Evolutionary conservation across 2,113 vertebrate genomes (phyloP).

Genomic region (Phycodurus eques): DNA sequence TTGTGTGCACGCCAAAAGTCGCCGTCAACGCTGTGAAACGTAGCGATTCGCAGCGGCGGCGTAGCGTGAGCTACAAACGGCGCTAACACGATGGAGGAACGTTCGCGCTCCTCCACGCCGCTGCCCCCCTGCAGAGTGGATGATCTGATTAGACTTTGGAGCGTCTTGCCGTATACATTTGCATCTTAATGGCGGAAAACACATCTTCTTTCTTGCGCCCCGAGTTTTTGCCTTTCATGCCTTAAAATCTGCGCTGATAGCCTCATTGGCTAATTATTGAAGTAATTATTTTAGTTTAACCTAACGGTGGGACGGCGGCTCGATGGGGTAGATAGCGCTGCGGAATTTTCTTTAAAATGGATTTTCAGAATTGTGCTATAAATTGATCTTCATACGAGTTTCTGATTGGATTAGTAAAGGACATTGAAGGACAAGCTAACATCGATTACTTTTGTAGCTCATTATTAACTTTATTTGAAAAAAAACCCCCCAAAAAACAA

Average conservation of each 20-base stretch:
- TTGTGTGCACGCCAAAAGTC: background rate
- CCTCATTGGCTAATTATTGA: conserved; percentile 9
- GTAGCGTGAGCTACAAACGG: conserved; percentile 7
- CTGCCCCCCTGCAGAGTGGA: conserved; percentile 53
- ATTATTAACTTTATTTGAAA: background rate
- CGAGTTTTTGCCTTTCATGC: conserved; percentile 6
- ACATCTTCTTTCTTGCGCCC: conserved; percentile 39
- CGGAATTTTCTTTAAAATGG: background rate
- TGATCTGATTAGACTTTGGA: conserved; percentile 65
- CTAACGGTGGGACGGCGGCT: background rate
- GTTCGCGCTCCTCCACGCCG: conserved; percentile 30
- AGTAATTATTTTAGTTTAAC: conserved; percentile 1
- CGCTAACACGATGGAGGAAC: conserved; percentile 41
- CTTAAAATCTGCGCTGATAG: conserved; percentile 14
- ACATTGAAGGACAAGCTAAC: background rate
- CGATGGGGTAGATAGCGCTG: background rate
- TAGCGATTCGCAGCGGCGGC: background rate
- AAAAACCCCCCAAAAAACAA: too few relatives aligned
- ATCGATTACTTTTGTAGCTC: background rate
- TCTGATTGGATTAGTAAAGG: background rate
- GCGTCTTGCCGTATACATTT: conserved; percentile 60
- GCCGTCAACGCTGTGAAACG: background rate
- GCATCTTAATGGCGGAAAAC: conserved; percentile 53
- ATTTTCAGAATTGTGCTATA: background rate
- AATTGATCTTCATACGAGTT: background rate